These are phyloP conservation scores for Drosophila sulfurigaster DNA, from an alignment of 1,140 invertebrate genomes.

Conservation along the genomic window DNA sequence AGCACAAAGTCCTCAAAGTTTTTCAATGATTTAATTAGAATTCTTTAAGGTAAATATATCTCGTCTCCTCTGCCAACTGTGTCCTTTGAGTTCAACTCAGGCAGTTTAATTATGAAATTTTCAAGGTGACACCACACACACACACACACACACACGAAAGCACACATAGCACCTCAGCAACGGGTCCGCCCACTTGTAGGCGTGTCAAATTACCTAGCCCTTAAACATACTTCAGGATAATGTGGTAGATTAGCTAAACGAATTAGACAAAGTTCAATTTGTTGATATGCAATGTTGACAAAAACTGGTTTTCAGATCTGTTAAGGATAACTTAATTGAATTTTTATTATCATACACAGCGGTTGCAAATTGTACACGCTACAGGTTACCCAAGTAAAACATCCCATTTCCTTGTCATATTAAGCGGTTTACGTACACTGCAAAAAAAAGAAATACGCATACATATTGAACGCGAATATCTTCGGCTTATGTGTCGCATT, in stretches of 20 bases:
- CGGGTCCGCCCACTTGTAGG: not conserved
- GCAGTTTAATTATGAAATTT: slow-evolving; percentile 79
- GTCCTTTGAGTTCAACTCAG: slow-evolving; percentile 24
- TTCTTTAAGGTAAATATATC: slow-evolving; percentile 74
- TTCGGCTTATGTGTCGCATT: not conserved
- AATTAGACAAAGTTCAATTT: slow-evolving; percentile 50
- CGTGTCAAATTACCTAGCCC: slow-evolving; percentile 33
- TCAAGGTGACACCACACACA: slow-evolving; percentile 60
- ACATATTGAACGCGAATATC: too few species aligned
- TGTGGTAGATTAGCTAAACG: slow-evolving; percentile 66
- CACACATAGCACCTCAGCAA: not conserved
- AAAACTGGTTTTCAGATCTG: slow-evolving; percentile 8
- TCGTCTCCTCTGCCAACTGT: slow-evolving; percentile 32
- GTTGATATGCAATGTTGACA: slow-evolving; percentile 47
- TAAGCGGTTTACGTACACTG: slow-evolving; percentile 8
- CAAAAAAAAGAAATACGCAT: not conserved
- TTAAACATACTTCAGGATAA: slow-evolving; percentile 35
- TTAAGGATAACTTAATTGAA: slow-evolving; percentile 20
- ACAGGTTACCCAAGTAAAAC: not conserved
- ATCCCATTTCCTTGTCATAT: slow-evolving; percentile 9
- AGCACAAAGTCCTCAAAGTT: slow-evolving; percentile 79
- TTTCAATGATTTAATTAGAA: slow-evolving; percentile 82
- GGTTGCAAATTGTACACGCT: not conserved
- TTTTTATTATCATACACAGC: slow-evolving; percentile 3
- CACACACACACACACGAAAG: slow-evolving; percentile 2